phyloP scores from a whole-genome alignment of 2,113 vertebrate genomes.

The Nothocercus nigrocapillus region DNA sequence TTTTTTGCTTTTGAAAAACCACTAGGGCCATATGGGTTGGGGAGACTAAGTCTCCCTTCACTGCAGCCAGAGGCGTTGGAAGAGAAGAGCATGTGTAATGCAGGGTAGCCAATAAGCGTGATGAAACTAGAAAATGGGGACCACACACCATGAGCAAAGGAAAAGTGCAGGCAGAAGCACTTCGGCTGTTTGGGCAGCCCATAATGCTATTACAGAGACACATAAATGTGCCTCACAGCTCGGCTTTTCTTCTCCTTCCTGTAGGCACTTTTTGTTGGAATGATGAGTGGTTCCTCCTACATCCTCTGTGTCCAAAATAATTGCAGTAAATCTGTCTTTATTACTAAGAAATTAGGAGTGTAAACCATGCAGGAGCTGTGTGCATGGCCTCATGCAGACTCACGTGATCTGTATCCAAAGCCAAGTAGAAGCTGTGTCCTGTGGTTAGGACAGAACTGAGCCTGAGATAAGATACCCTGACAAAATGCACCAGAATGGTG shows the following conservation, averaged over 20 bases:
- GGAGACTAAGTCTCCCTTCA: neutral
- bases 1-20: neutral
- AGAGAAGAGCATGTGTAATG: neutral
- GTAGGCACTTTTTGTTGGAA: neutral
- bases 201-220: neutral
- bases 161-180: neutral
- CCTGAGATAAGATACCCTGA: neutral
- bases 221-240: accelerated
- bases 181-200: neutral
- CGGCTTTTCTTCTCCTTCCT: neutral
- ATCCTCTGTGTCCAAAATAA: neutral
- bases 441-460: neutral
- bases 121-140: neutral
- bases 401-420: neutral
- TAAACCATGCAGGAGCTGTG: neutral
- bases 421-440: neutral
- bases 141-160: neutral
- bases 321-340: neutral
- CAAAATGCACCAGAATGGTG: neutral
- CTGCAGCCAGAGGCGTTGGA: neutral
- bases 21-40: neutral
- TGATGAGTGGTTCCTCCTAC: neutral
- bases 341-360: neutral
- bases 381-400: neutral
- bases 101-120: neutral